phyloP scores from a whole-genome alignment of 2,113 vertebrate species.

The Indicator maculatus region DNA sequence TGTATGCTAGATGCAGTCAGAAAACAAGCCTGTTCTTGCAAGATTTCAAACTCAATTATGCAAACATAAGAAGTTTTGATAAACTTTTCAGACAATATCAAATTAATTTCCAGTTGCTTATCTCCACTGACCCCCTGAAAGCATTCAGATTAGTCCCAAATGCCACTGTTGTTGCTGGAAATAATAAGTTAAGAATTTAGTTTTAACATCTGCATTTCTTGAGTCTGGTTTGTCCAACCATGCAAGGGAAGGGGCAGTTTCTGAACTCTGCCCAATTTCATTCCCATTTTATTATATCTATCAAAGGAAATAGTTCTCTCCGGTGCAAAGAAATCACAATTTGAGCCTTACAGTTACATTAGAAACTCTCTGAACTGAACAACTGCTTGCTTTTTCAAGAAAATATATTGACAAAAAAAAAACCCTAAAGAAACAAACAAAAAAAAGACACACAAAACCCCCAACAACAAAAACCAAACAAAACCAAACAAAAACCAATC shows the following conservation, averaged over 20 bases:
- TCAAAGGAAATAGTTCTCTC: neutral
- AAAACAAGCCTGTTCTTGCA: conserved; percentile 33
- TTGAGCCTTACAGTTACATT: neutral
- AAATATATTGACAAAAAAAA: neutral
- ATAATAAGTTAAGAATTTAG: conserved; percentile 10
- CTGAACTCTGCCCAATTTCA: neutral
- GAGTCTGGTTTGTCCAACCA: neutral
- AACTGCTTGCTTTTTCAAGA: neutral
- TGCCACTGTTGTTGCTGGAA: neutral
- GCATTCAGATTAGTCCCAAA: conserved; percentile 11
- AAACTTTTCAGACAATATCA: conserved; percentile 42
- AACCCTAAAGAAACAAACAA: no score
- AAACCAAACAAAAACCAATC: no score
- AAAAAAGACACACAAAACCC: rapidly evolving
- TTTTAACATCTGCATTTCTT: conserved; percentile 2
- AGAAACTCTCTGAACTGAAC: neutral
- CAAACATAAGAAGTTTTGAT: conserved; percentile 12
- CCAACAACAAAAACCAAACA: no score
- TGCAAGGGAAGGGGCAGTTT: neutral
- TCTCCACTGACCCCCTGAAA: conserved; percentile 39
- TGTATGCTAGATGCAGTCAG: neutral
- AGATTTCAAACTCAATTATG: conserved; percentile 56
- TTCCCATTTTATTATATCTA: neutral
- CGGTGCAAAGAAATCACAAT: neutral
- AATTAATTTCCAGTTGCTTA: conserved; percentile 56